Percentiles rank a stretch among this genome's conserved stretches.
phyloP scores from a whole-genome alignment of 2,888 invertebrate genomes.

The Eristalis pertinax region DNA sequence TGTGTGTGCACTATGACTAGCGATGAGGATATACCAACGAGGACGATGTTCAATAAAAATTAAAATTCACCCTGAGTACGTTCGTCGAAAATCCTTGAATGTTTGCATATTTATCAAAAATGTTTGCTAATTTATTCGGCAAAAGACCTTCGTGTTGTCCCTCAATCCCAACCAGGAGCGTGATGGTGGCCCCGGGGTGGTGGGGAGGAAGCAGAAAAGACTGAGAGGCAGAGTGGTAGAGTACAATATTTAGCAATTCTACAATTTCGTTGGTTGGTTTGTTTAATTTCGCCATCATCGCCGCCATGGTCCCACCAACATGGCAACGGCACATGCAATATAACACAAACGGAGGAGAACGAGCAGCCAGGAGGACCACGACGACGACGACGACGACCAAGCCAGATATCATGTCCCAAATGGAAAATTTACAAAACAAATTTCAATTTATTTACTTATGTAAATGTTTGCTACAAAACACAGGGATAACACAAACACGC shows the following conservation, averaged over 20 bases:
- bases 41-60: slow-evolving; percentile 67
- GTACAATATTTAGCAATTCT: slow-evolving; percentile 66
- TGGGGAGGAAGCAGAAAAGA: background rate
- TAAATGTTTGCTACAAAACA: slow-evolving; percentile 69
- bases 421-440: slow-evolving; percentile 71
- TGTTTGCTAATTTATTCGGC: slow-evolving; percentile 70
- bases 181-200: no score
- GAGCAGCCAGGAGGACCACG: background rate
- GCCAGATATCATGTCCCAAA: slow-evolving; percentile 66
- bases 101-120: slow-evolving; percentile 72
- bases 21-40: background rate
- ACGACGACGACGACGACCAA: background rate
- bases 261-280: slow-evolving; percentile 66
- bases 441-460: slow-evolving; percentile 72
- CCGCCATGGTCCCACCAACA: background rate
- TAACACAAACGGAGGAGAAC: background rate
- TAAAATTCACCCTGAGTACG: slow-evolving; percentile 70
- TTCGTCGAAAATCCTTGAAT: slow-evolving; percentile 69
- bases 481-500: slow-evolving; percentile 65
- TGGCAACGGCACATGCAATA: background rate
- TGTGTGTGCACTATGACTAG: background rate
- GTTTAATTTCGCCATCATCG: slow-evolving; percentile 55
- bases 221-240: background rate
- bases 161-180: background rate
- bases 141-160: slow-evolving; percentile 32